A percentile compares a stretch with the other conserved stretches of the same genome.
These are phyloP conservation scores for Magallana ariakensis DNA, from an alignment of 1,140 invertebrate species.

Conservation along the genomic window DNA sequence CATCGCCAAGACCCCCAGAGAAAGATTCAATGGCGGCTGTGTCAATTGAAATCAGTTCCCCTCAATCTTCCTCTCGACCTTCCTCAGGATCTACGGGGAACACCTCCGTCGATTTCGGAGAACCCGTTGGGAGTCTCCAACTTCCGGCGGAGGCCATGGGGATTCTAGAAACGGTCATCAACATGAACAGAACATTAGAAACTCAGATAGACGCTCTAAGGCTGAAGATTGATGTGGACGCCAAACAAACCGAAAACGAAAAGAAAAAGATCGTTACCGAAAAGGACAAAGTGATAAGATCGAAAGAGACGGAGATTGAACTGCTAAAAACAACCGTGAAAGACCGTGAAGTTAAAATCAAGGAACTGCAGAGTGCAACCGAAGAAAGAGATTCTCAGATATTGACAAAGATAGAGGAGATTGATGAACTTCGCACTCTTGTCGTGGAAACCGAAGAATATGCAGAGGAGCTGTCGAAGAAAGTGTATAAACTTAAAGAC, in stretches of 20 bases:
- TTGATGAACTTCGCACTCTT: slow-evolving; percentile 66
- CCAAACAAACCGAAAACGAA: slow-evolving; percentile 67
- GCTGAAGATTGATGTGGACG: slow-evolving; percentile 66
- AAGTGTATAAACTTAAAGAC: slow-evolving; percentile 63
- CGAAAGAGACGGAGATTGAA: slow-evolving; percentile 69
- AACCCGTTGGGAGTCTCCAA: slow-evolving; percentile 55
- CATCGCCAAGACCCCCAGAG: slow-evolving; percentile 52
- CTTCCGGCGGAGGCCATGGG: slow-evolving; percentile 60
- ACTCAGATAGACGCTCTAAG: slow-evolving; percentile 70
- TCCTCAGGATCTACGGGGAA: slow-evolving; percentile 36
- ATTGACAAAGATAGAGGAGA: slow-evolving; percentile 66
- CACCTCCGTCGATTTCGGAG: slow-evolving; percentile 49
- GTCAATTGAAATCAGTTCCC: slow-evolving; percentile 43
- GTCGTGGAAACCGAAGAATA: slow-evolving; percentile 70
- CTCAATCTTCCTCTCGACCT: slow-evolving; percentile 49
- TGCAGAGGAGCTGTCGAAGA: slow-evolving; percentile 65
- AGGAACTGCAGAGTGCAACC: slow-evolving; percentile 55
- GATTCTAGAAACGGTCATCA: slow-evolving; percentile 64
- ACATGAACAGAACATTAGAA: slow-evolving; percentile 66
- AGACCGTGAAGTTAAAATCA: slow-evolving; percentile 67
- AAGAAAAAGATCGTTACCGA: slow-evolving; percentile 62
- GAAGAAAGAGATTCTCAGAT: slow-evolving; percentile 66
- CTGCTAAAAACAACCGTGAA: slow-evolving; percentile 67
- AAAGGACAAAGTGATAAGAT: slow-evolving; percentile 62
- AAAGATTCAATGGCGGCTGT: slow-evolving; percentile 54